Base-by-base conservation (phyloP, 2,888 invertebrate genomes). In the Limnephilus lunatus region DNA sequence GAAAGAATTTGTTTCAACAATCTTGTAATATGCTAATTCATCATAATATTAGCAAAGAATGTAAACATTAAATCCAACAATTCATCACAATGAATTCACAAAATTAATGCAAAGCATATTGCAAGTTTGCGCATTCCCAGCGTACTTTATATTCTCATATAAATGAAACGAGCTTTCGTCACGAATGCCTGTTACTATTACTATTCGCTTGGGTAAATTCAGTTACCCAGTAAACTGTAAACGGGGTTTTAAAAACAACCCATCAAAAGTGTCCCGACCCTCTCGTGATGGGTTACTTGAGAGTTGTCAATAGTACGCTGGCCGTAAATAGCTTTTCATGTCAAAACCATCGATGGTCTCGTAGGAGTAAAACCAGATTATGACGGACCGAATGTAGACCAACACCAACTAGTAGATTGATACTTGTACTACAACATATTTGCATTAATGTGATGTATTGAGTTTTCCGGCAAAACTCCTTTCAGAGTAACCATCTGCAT, bases 251-350 rank as follows among this genome's bases (percentile, higher is more conserved):
- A n/a, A 44, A 86, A 86, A 86, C 86, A 48, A 86, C 25, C 44
- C 86, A 30, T 44, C 48, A 5, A 30, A 86, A 86, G 86, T 86
- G 48, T 86, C 86, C 44, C 85, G 85, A 32, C n/a, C 39, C 85
- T 15, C 44, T 25, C 25, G 85, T n/a, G 15, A 19, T 44, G 39
- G 19, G 35, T n/a, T 44, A 86, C 86, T 85, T n/a, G 39, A 44
- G 48, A 44, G 39, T 48, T 39, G 86, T 68, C n/a, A 68, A 25
- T 25, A n/a, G 68, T n/a, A 25, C 68, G 25, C 48, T 86, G 68
- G 68, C 86, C 86, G 88, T 88, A 88, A n/a, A 88, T 88, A 68
- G 88, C 68, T 19, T 88, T 88, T 68, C 88, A 2, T 88, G 68
- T 88, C 88, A 68, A 88, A 86, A 53, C 88, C 68, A 25, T 68